Evolutionary conservation across 2,113 vertebrate species (phyloP), one percentile per base, ranked within the genome.

Genomic region (Cyanoderma ruficeps): DNA sequence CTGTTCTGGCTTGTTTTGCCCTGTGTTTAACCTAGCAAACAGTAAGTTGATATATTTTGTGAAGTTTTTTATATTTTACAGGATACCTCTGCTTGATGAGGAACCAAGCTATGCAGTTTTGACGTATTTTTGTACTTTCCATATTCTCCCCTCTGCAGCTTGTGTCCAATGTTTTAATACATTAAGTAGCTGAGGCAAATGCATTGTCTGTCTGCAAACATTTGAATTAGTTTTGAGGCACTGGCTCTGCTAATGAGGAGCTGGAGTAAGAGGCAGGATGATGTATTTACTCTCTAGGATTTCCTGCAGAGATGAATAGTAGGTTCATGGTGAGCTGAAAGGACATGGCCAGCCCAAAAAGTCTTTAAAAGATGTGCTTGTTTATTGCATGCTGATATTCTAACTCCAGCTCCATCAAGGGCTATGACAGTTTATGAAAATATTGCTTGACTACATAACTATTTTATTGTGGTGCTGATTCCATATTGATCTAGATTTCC

Each of bases 21-120:
- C 11, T 59, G 75, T 86, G 68, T 94, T 96, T 93, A 95, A 89
- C 72, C 63, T 89, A 56, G 52, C 82, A 86, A 89, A 70, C 71
- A 93, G 30, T 27, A 16, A 84, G 39, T 35, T n/a, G 1, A 61
- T 90, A 79, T 23, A 53, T 88, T 92, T 94, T 88, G 56, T 5
- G 9, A 72, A 64, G 10, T 56, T 41, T 57, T 83, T 33, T 57
- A 0, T 50, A 19, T 92, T 84, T 92, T 53, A 6, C 56, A 60
- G 61, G 63, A 31, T 71, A 57, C 67, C 42, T 93, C 39, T 71
- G 55, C 60, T 84, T 64, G 75, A 59, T 52, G 55, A 90, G 61
- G 60, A 80, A 39, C 67, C 31, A 89, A 50, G 35, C 52, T 42
- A 3, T 19, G 42, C 35, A 70, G 25, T 91, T 93, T 68, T 92